Evolutionary conservation across 2,888 invertebrate species (phyloP).

Genomic region (Lypha dubia): DNA sequence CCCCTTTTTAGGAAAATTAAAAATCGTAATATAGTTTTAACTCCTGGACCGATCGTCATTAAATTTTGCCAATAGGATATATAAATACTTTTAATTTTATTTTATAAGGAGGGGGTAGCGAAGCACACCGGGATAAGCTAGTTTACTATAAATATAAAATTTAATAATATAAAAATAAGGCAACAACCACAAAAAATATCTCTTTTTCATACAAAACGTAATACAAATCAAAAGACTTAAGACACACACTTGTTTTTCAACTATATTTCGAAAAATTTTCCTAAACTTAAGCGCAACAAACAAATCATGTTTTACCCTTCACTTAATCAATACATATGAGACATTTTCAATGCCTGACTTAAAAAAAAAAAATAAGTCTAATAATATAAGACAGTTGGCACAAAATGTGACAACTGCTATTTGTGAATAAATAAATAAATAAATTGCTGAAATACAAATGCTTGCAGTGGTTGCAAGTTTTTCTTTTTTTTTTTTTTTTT

Average conservation of each 20-base stretch:
- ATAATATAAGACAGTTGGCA: conserved; percentile 63
- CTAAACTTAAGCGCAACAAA: conserved; percentile 36
- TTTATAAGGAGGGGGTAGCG: too few species aligned
- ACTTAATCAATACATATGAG: conserved; percentile 65
- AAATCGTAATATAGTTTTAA: too few species aligned
- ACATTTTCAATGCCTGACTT: conserved; percentile 57
- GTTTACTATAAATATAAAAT: neutral
- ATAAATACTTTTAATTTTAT: too few species aligned
- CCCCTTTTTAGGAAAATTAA: too few species aligned
- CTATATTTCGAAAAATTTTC: conserved; percentile 29
- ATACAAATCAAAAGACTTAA: conserved; percentile 57
- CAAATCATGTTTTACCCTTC: conserved; percentile 68
- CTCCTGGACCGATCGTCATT: too few species aligned
- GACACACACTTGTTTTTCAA: conserved; percentile 39
- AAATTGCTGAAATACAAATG: conserved; percentile 28
- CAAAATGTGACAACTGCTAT: conserved; percentile 67
- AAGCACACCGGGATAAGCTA: too few species aligned
- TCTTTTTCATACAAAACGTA: neutral
- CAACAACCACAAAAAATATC: too few species aligned
- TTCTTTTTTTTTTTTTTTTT: too few species aligned
- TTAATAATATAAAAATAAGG: neutral
- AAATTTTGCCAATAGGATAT: too few species aligned
- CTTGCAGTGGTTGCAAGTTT: too few species aligned
- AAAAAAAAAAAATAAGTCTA: neutral
- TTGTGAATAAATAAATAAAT: conserved; percentile 56